These are phyloP conservation scores for Gymnosoma rotundatum DNA, from an alignment of 2,888 invertebrate genomes.

Conservation along the genomic window DNA sequence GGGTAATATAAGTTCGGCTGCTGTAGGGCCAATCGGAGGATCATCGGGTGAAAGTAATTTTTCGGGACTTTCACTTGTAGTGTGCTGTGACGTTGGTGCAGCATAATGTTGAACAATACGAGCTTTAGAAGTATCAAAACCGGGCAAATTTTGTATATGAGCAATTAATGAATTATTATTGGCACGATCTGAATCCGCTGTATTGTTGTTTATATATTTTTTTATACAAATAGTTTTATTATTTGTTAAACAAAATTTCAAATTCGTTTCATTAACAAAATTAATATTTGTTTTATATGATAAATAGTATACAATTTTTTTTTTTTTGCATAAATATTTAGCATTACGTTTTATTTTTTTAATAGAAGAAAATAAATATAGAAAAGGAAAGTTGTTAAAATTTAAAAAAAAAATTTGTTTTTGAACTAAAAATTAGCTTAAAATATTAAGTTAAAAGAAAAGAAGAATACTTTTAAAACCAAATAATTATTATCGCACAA, in stretches of 20 bases:
- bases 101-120: constrained; percentile 88
- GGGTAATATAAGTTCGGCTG: constrained; percentile 91
- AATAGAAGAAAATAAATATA: constrained; percentile 63
- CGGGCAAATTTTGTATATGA: constrained; percentile 87
- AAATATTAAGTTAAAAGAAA: constrained; percentile 26
- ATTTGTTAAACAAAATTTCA: constrained; percentile 14
- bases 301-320: constrained; percentile 5
- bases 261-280: constrained; percentile 17
- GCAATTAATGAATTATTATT: constrained; percentile 88
- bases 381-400: constrained; percentile 57
- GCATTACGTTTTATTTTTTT: constrained; percentile 37
- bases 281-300: constrained; percentile 48
- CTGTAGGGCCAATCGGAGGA: constrained; percentile 85
- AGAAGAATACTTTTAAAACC: background rate
- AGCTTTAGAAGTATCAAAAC: constrained; percentile 87
- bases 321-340: constrained; percentile 38
- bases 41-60: constrained; percentile 83
- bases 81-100: constrained; percentile 76
- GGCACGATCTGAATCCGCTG: constrained; percentile 83
- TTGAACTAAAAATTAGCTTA: constrained; percentile 38
- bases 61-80: constrained; percentile 77
- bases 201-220: constrained; percentile 41
- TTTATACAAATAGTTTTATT: background rate
- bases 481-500: background rate
- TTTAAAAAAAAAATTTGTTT: constrained; percentile 46